Base-by-base conservation (phyloP, 2,888 invertebrate species). In the Piscicola geometra region DNA sequence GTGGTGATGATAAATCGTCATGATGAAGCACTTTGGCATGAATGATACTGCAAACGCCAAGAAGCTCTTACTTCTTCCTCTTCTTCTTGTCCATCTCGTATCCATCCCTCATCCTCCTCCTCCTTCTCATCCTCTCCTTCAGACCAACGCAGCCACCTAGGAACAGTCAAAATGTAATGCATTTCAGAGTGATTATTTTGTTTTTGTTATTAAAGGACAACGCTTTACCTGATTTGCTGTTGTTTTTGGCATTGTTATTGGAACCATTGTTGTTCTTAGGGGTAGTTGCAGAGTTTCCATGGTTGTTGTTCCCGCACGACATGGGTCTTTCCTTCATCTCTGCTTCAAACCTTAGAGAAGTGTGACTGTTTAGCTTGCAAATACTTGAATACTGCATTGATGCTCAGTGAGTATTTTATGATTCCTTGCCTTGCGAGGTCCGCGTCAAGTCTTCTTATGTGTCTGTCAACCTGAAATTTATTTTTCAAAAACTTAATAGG, bases 241-340 rank as follows among this genome's bases (percentile, higher is more conserved):
- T 41, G 41, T 41, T 25, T 21, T 56, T 56, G 21, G 12, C 21
- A 25, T 56, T 25, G 60, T 21, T 56, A 5, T 56, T 56, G 60
- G 35, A 35, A n/a, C 15, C 52, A 15, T 41, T 5, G 41, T 71
- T 71, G 56, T 35, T 36, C 15, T n/a, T 64, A 12, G n/a, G 18
- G 35, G 2, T 64, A 33, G 33, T 73, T n/a, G 18, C n/a, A 21
- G n/a, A 35, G 64, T n/a, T 73, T 3, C 35, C 64, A 25, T 32
- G 25, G 52, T 21, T 32, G 9, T 25, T 71, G 15, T 30, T 52
- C 25, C 47, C 52, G 15, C 56, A 28, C 15, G 64, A 18, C 41
- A 92, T 87, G 1, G 93, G 92, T 87, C 95, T 95, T 83, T 97
- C 96, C 85, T 96, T 96, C 82, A 97, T 92, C 86, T 97, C 96